Percentiles rank a stretch among this genome's conserved stretches.
phyloP scores from a whole-genome alignment of 2,113 vertebrate species.

The Trichechus manatus region DNA sequence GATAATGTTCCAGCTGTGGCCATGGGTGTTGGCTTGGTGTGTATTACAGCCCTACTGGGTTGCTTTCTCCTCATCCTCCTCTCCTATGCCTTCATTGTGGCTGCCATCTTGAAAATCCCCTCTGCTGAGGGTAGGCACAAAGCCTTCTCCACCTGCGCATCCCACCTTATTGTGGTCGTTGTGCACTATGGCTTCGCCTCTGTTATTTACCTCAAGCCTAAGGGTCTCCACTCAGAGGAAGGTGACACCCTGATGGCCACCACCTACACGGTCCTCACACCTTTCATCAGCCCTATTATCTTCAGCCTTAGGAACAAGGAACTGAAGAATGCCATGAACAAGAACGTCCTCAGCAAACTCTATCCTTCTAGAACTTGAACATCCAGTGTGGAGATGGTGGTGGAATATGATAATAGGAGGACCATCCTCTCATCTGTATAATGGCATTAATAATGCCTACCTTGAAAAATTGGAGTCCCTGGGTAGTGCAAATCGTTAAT shows the following conservation, averaged over 20 bases:
- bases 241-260: constrained; percentile 66
- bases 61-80: constrained; percentile 75
- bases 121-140: constrained; percentile 67
- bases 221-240: constrained; percentile 40
- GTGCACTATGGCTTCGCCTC: constrained; percentile 75
- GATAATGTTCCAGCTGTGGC: not conserved
- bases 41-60: constrained; percentile 61
- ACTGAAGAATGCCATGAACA: constrained; percentile 69
- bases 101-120: constrained; percentile 57
- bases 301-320: constrained; percentile 84
- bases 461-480: too few species aligned
- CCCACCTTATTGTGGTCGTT: constrained; percentile 71
- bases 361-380: not conserved
- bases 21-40: constrained; percentile 29
- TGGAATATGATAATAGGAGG: not conserved
- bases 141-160: constrained; percentile 74
- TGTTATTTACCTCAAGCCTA: constrained; percentile 74
- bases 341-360: not conserved
- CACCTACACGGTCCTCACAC: constrained; percentile 80
- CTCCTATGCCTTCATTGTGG: constrained; percentile 71
- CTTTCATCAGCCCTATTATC: constrained; percentile 84
- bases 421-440: too few species aligned
- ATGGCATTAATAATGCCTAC: too few species aligned
- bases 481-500: too few species aligned
- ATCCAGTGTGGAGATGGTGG: not conserved